Conservation (phyloP, 2,797 vertebrate genomes). For the Macropodus opercularis region DNA sequence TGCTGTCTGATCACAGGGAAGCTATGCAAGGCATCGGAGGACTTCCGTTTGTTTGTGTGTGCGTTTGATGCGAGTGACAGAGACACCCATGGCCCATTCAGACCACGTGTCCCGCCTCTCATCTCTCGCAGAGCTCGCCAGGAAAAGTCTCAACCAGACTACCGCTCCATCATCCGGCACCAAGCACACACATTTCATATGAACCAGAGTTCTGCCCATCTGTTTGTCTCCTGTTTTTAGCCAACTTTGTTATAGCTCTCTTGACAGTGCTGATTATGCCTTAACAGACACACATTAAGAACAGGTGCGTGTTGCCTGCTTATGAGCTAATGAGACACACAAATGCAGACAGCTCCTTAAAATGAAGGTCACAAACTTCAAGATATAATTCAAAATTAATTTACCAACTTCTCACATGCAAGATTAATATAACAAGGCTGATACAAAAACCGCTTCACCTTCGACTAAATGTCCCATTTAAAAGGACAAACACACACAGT, state of each 20-base stretch:
- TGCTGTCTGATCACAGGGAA: constrained; percentile 26
- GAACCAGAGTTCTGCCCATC: neutral
- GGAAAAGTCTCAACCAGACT: constrained; percentile 16
- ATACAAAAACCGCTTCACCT: neutral
- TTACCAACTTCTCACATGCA: too few species aligned
- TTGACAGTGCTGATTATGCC: constrained; percentile 38
- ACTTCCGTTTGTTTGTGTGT: neutral
- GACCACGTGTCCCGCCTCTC: constrained; percentile 21
- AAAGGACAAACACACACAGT: neutral
- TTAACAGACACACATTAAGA: constrained; percentile 32
- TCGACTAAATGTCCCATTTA: too few species aligned
- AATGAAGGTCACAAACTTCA: too few species aligned
- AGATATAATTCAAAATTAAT: too few species aligned
- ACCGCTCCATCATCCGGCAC: constrained; percentile 13
- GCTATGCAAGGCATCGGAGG: constrained; percentile 39
- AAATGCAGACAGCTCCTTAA: too few species aligned
- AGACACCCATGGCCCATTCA: constrained; percentile 13
- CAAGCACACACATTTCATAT: constrained; percentile 11
- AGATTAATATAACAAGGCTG: too few species aligned
- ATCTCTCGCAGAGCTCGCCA: constrained; percentile 28
- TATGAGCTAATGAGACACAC: neutral
- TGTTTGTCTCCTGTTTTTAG: constrained; percentile 50
- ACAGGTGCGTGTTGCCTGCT: constrained; percentile 11
- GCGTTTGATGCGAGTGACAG: neutral
- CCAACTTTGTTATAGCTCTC: constrained; percentile 54